phyloP scores from a whole-genome alignment of 1,140 invertebrate genomes.

The Nilaparvata lugens region DNA sequence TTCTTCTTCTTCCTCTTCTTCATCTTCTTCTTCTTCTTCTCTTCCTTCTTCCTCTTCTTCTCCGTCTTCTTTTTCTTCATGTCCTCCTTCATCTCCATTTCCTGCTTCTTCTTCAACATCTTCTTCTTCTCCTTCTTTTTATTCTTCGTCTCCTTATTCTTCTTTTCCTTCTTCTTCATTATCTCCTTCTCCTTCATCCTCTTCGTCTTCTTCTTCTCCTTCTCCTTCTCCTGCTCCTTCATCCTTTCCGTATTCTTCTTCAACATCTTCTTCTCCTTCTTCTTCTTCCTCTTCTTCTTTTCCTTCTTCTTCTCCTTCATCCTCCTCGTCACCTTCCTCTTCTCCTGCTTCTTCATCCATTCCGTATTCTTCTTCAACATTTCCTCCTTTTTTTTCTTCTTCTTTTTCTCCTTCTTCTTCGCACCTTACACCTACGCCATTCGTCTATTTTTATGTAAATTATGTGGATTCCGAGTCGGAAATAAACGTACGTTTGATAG shows the following conservation, averaged over 20 bases:
- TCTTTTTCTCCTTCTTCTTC: neutral
- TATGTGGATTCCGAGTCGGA: too few relatives aligned
- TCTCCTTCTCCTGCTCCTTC: neutral
- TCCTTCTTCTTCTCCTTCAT: neutral
- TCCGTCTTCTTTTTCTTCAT: neutral
- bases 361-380: neutral
- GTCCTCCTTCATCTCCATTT: neutral
- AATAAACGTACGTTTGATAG: too few relatives aligned
- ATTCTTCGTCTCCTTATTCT: neutral
- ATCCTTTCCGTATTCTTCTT: neutral
- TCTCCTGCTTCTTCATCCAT: neutral
- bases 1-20: neutral
- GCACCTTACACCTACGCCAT: too few relatives aligned
- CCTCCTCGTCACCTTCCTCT: neutral
- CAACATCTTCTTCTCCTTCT: neutral
- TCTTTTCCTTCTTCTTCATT: neutral
- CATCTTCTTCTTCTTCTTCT: neutral
- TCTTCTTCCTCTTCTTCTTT: neutral
- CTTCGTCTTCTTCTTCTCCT: neutral
- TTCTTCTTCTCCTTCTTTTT: neutral
- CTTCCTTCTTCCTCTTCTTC: neutral
- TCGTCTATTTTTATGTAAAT: too few relatives aligned
- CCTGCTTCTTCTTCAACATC: neutral
- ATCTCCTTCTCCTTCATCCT: neutral
- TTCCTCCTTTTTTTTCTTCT: neutral